Evolutionary conservation across 2,888 invertebrate species (phyloP), one percentile per base, ranked within the genome.

Genomic region (Macropis europaea): DNA sequence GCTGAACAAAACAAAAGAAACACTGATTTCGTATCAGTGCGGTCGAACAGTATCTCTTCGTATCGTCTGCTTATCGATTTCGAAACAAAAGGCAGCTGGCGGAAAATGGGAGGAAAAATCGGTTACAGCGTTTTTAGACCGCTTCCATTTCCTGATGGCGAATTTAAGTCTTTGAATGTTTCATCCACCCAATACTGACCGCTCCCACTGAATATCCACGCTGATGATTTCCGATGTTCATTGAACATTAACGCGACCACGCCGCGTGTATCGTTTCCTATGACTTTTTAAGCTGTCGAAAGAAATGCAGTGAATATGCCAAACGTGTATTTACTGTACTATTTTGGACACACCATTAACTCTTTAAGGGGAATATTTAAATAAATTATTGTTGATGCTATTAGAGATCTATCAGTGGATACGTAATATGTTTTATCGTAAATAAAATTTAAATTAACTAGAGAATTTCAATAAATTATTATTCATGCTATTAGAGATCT

Each of bases 161-260:
- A 62, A 57, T 70, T 70, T 73, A 79, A 72, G 66, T 70, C 28
- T 6, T 47, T 78, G 72, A 72, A 82, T 75, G 59, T 77, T 79
- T 79, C 43, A 80, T 71, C 7, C 17, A 17, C 6, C 17, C 42
- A 26, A 60, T 67, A 52, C 59, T 48, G 48, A 43, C 17, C 47
- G 19, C 45, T 52, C 38, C n/a, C 38, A 17, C 19, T 34, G 19
- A 32, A 47, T 53, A 68, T 43, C 32, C 34, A 36, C 17, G 22
- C 9, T 15, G 15, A 40, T 5, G n/a, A 50, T 59, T 11, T 40
- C 26, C 22, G 7, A 24, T n/a, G 19, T 34, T 59, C 57, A 74
- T 71, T 74, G 45, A 47, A 40, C 48, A 72, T 66, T 57, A 42
- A 50, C 43, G 42, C 17, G 42, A 53, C 50, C 24, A 50, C 43